Evolutionary conservation across 2,888 invertebrate genomes (phyloP), one percentile per base, ranked within the genome.

Genomic region (Pachliopta kotzebuea): DNA sequence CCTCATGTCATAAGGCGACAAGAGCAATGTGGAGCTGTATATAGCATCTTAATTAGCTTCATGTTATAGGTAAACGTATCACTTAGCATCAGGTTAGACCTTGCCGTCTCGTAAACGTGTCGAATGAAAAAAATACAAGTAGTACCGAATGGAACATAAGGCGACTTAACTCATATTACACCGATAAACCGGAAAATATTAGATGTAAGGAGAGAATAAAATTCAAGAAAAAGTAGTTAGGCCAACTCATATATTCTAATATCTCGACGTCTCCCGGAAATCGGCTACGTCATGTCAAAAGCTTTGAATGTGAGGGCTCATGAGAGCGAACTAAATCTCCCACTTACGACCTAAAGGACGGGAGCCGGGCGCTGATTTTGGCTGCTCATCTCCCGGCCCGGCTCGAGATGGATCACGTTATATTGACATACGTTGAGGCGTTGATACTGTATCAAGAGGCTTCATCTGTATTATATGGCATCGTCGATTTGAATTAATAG

Each of bases 271-370:
- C 24, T 52, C n/a, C 60, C 65, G 52, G 56, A 65, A 57, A 56
- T 65, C 60, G 56, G 31, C 53, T 60, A 52, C 60, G 56, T 60
- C 60, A 60, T 23, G 52, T 24, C 61, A 24, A 45, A 49, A 61
- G 64, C 64, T 64, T 52, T 26, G 64, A 64, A 64, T 26, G 58
- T 37, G 52, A 52, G 56, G 45, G 60, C 52, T 60, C 60, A 65
- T 52, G 45, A 57, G 37, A 56, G 50, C 26, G 56, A 31, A 55
- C 53, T 60, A 65, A 65, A 65, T 60, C 60, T 63, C 20, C 24
- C 49, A 62, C 62, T 65, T 60, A 65, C 52, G 55, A 26, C 52
- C 56, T 64, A 63, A 56, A 37, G 45, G 58, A 23, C 31, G 62
- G 52, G 56, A 60, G 24, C 31, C 4, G 37, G 50, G 59, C 55